phyloP scores from a whole-genome alignment of 64 coral and sea anemone species.

The Cladopsammia gracilis region DNA sequence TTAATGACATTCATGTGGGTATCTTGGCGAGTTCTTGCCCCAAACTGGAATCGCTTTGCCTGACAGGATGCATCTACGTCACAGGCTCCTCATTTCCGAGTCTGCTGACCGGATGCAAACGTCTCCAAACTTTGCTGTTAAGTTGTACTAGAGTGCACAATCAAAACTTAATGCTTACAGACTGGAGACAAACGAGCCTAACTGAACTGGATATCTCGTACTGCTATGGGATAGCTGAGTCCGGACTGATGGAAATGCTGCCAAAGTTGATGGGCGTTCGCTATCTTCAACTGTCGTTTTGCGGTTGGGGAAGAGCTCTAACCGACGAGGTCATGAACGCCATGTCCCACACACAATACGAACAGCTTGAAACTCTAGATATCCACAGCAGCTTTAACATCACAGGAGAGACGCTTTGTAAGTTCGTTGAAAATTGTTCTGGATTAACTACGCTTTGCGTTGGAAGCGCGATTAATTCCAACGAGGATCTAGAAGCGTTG shows the following conservation, averaged over 20 bases:
- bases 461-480: conserved; percentile 70
- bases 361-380: conserved; percentile 59
- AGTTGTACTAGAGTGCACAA: conserved; percentile 82
- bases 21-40: conserved; percentile 50
- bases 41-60: conserved; percentile 70
- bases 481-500: conserved; percentile 62
- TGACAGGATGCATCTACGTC: conserved; percentile 76
- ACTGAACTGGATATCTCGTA: conserved; percentile 87
- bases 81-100: conserved; percentile 73
- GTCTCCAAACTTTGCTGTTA: conserved; percentile 65
- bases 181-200: conserved; percentile 56
- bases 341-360: conserved; percentile 47
- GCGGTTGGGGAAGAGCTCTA: conserved; percentile 82
- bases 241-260: conserved; percentile 50
- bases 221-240: conserved; percentile 74
- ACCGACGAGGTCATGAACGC: conserved; percentile 69
- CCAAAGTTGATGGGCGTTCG: conserved; percentile 52
- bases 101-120: conserved; percentile 60
- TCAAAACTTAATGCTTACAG: conserved; percentile 46
- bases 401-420: conserved; percentile 55
- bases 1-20: conserved; percentile 59
- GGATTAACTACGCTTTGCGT: conserved; percentile 75
- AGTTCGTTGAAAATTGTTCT: conserved; percentile 57
- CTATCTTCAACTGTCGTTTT: conserved; percentile 88
- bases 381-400: conserved; percentile 90